Evolutionary conservation across 1,140 invertebrate genomes (phyloP).

Genomic region (Zaprionus nigranus): DNA sequence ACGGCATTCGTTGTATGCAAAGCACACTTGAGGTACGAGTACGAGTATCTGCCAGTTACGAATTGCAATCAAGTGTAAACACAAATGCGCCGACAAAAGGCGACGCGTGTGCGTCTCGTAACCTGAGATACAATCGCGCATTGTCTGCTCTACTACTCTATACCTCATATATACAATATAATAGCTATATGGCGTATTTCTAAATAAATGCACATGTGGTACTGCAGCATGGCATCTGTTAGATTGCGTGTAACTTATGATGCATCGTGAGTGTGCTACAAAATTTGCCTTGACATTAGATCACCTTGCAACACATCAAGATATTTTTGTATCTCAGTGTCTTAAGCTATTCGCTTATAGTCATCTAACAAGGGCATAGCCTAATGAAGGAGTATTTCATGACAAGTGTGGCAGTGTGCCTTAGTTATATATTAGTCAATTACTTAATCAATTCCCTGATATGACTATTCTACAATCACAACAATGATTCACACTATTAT

Average conservation of each 20-base stretch:
- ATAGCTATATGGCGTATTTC: too few relatives aligned
- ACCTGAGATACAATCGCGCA: constrained; percentile 62
- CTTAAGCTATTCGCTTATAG: constrained; percentile 1
- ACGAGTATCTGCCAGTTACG: constrained; percentile 61
- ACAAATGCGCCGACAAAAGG: constrained; percentile 69
- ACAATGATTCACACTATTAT: constrained; percentile 27
- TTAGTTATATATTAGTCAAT: constrained; percentile 13
- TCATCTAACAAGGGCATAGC: neutral
- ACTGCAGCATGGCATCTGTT: constrained; percentile 14
- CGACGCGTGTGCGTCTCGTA: constrained; percentile 61
- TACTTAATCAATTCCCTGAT: constrained; percentile 23
- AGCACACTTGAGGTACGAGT: constrained; percentile 44
- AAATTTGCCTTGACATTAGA: constrained; percentile 45
- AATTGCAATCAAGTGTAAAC: constrained; percentile 75
- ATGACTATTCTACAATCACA: constrained; percentile 1
- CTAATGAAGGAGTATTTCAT: neutral
- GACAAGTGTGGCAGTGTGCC: constrained; percentile 7
- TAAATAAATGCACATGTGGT: neutral
- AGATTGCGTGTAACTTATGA: constrained; percentile 45
- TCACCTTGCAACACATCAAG: neutral
- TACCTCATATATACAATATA: neutral
- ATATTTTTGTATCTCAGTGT: neutral
- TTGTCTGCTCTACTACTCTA: neutral
- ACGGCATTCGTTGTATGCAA: constrained; percentile 63
- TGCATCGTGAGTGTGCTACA: constrained; percentile 2